These are phyloP conservation scores for Vanacampus margaritifer DNA, from an alignment of 2,113 vertebrate genomes.

Conservation along the genomic window DNA sequence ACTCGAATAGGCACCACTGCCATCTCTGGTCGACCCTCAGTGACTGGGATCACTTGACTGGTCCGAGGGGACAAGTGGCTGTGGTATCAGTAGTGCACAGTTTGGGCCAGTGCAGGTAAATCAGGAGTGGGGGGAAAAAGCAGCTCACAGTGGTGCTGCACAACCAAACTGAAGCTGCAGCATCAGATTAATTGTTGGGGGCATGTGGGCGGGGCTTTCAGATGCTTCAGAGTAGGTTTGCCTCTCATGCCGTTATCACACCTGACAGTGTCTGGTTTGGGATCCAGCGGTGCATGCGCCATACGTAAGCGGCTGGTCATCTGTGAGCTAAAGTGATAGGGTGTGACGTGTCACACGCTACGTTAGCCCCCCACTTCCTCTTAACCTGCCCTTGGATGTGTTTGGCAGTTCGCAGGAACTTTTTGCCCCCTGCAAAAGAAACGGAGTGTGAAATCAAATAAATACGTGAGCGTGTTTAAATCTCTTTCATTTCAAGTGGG, in stretches of 20 bases:
- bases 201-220: conserved; percentile 50
- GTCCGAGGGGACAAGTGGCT: conserved; percentile 32
- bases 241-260: conserved; percentile 65
- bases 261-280: conserved; percentile 72
- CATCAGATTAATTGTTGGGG: conserved; percentile 32
- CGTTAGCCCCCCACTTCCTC: conserved; percentile 32
- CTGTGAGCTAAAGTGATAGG: conserved; percentile 62
- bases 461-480: neutral
- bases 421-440: conserved; percentile 22
- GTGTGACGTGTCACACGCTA: conserved; percentile 64
- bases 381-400: conserved; percentile 44
- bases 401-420: conserved; percentile 56
- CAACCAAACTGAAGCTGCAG: conserved; percentile 31
- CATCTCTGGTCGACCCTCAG: conserved; percentile 35
- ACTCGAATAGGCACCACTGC: conserved; percentile 27
- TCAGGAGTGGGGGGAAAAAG: conserved; percentile 52
- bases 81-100: conserved; percentile 55
- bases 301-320: conserved; percentile 64
- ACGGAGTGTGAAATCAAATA: neutral
- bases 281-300: conserved; percentile 61
- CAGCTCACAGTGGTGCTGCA: conserved; percentile 38
- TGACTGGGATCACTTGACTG: conserved; percentile 34
- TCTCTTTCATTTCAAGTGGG: neutral
- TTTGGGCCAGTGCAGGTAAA: conserved; percentile 50
- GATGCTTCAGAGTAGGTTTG: conserved; percentile 64